Evolutionary conservation across 2,888 invertebrate genomes (phyloP), one percentile per base, ranked within the genome.

Genomic region (Cataglyphis livida): DNA sequence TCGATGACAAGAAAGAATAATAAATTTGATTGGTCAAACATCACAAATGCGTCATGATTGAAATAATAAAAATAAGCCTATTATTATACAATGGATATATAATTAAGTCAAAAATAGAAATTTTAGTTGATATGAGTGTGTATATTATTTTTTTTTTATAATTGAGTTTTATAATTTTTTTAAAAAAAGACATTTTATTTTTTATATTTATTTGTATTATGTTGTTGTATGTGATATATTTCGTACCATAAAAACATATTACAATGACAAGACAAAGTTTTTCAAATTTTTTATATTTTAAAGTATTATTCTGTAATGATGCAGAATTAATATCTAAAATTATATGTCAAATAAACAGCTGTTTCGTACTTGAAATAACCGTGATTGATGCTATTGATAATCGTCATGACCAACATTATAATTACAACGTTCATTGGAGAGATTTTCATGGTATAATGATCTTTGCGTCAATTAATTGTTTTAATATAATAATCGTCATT

Each of bases 391-490:
- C 3, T 41, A 32, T 28, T 21, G n/a, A 70, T 70, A 57, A 76
- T 66, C n/a, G 5, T 6, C 3, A 57, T 57, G 10, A 78, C 44
- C 59, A 78, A 78, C 12, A 9, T 44, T 10, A 10, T 44, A 68
- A 70, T 78, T 68, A 68, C 35, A 32, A 59, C 32, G 4, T 1
- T 1, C 2, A 35, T 66, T 54, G 15, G 35, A 66, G 12, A 66
- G 66, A 65, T 76, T 76, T 65, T 76, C 25, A 76, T 38, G 70
- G 0, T 54, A 44, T 18, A 7, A 35, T 21, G 57, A 78, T 35
- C 28, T 32, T 59, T 32, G 44, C 7, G 44, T 41, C 41, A 28
- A 28, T 78, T 78, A 44, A 68, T 59, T 35, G 35, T 78, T 54
- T 54, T 21, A 54, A 21, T 2, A 18, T 57, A 7, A 44, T 44